Conservation (phyloP, 2,888 invertebrate genomes). For the Nasonia oneida region DNA sequence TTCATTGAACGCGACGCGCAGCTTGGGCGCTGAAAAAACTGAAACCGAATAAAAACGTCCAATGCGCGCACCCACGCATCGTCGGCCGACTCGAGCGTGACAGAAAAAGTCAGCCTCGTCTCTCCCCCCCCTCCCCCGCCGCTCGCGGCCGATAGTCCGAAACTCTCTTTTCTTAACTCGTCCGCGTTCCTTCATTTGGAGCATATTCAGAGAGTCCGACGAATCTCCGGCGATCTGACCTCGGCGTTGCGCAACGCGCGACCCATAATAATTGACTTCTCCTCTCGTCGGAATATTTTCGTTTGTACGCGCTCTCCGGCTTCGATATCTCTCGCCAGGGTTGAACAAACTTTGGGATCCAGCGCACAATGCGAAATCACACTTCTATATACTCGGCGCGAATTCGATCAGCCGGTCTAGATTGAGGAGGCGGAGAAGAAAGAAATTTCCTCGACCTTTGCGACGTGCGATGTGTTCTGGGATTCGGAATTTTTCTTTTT, state of each 20-base stretch:
- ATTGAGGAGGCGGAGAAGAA: neutral
- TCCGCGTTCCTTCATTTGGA: slow-evolving; percentile 43
- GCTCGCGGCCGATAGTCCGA: neutral
- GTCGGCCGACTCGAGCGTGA: neutral
- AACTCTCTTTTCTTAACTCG: slow-evolving; percentile 23
- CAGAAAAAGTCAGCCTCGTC: neutral
- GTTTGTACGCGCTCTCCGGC: neutral
- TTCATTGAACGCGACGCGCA: neutral
- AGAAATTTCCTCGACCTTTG: slow-evolving; percentile 17
- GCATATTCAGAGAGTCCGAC: slow-evolving; percentile 28
- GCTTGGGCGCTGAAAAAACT: neutral
- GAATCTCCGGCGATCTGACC: neutral
- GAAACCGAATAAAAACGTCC: neutral
- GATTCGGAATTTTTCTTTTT: neutral
- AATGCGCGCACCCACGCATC: neutral
- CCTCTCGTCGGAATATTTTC: slow-evolving; percentile 34
- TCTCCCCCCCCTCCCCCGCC: neutral
- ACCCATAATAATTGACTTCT: slow-evolving; percentile 47
- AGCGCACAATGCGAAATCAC: slow-evolving; percentile 49
- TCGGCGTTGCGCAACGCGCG: slow-evolving; percentile 21
- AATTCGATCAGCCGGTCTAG: slow-evolving; percentile 33
- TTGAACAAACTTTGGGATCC: slow-evolving; percentile 19
- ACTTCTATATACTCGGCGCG: slow-evolving; percentile 44
- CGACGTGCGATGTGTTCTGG: no score
- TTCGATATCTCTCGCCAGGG: slow-evolving; percentile 2